Evolutionary conservation across 2,888 invertebrate genomes (phyloP).

Genomic region (Thymelicus acteon): DNA sequence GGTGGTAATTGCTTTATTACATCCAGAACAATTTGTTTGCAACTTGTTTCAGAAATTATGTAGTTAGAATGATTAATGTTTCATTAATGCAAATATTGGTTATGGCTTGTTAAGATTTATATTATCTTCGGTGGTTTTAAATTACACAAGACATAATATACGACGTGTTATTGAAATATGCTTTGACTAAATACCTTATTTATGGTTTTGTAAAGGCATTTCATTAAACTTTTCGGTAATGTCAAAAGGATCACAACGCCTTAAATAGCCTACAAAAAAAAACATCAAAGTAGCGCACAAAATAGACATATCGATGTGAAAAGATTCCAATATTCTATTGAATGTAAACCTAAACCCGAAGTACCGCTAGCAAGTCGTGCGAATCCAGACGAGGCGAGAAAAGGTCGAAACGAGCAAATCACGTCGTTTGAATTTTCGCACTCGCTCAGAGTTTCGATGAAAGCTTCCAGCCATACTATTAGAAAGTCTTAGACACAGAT

Average conservation of each 20-base stretch:
- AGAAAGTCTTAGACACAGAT: slow-evolving; percentile 26
- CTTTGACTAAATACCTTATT: neutral
- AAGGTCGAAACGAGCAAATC: slow-evolving; percentile 24
- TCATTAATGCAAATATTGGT: slow-evolving; percentile 14
- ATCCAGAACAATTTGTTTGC: slow-evolving; percentile 33
- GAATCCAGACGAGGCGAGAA: slow-evolving; percentile 3
- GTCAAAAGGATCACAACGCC: too few relatives aligned
- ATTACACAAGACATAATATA: neutral
- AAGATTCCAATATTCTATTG: neutral
- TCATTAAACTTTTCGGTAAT: too few relatives aligned
- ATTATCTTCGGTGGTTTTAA: neutral
- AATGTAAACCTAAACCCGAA: neutral
- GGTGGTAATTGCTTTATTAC: slow-evolving; percentile 38
- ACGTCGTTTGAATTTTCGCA: slow-evolving; percentile 28
- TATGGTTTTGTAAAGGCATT: too few relatives aligned
- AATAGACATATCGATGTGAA: neutral
- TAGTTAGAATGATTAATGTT: slow-evolving; percentile 30
- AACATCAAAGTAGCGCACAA: too few relatives aligned
- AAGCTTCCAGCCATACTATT: slow-evolving; percentile 23
- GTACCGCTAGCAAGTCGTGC: slow-evolving; percentile 11
- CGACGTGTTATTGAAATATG: neutral
- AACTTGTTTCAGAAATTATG: slow-evolving; percentile 27
- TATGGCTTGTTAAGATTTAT: slow-evolving; percentile 12
- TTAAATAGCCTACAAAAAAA: too few relatives aligned
- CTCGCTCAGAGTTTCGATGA: slow-evolving; percentile 19